phyloP scores from a whole-genome alignment of 2,113 vertebrate species.

The Xyrauchen texanus region DNA sequence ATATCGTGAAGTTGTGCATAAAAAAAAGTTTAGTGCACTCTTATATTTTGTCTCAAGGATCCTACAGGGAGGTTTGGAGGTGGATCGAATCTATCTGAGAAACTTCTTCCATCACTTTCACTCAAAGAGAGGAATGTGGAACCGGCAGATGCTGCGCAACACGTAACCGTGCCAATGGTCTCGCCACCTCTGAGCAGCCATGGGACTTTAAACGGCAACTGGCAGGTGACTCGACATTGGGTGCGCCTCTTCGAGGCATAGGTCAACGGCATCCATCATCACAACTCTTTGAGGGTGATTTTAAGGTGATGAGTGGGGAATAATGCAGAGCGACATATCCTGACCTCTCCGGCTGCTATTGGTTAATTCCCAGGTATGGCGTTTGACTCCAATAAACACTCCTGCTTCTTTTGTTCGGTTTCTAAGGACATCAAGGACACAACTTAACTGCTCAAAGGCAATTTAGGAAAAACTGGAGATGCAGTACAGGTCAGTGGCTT shows the following conservation, averaged over 20 bases:
- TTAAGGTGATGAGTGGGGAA: neutral
- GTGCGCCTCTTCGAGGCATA: neutral
- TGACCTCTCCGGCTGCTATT: neutral
- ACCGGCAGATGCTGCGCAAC: slow-evolving; percentile 65
- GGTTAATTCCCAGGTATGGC: too few species aligned
- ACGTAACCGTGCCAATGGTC: slow-evolving; percentile 56
- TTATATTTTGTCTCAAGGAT: slow-evolving; percentile 71
- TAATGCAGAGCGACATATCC: neutral
- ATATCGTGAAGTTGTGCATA: too few species aligned
- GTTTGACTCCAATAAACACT: too few species aligned
- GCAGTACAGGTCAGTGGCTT: too few species aligned
- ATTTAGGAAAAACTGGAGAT: too few species aligned
- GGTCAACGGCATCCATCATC: neutral
- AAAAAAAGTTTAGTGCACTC: too few species aligned
- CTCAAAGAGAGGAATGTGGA: slow-evolving; percentile 97
- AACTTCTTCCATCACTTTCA: slow-evolving; percentile 94
- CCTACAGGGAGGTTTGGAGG: slow-evolving; percentile 87
- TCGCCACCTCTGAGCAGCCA: slow-evolving; percentile 23
- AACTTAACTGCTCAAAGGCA: too few species aligned
- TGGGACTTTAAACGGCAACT: slow-evolving; percentile 61
- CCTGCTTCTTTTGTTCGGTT: too few species aligned
- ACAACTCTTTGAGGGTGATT: neutral
- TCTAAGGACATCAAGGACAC: too few species aligned
- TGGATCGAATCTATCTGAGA: slow-evolving; percentile 88
- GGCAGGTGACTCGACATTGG: neutral